A percentile compares a stretch with the other conserved stretches of the same genome.
Evolutionary conservation across 2,797 vertebrate genomes (phyloP).

Genomic region (Knipowitschia caucasica): DNA sequence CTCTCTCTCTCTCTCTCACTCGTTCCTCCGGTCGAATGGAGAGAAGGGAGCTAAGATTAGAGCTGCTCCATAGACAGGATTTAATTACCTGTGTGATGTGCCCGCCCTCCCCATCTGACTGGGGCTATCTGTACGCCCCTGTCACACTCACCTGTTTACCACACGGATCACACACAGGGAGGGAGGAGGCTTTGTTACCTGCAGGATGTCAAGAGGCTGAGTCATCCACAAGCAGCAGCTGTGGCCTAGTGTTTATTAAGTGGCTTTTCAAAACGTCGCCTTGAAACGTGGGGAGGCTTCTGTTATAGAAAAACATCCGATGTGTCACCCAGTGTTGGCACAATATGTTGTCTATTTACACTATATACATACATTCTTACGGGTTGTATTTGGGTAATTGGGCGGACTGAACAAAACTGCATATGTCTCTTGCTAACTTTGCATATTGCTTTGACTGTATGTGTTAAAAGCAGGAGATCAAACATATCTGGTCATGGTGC

Average conservation of each 20-base stretch:
- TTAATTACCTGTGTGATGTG: slow-evolving; percentile 65
- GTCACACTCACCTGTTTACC: slow-evolving; percentile 16
- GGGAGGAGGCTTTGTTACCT: slow-evolving; percentile 9
- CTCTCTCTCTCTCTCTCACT: neutral
- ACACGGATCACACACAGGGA: neutral
- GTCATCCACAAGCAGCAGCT: slow-evolving; percentile 40
- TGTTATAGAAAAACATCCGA: no score
- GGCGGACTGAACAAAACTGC: no score
- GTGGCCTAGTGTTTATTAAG: slow-evolving; percentile 16
- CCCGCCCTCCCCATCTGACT: neutral
- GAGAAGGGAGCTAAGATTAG: slow-evolving; percentile 52
- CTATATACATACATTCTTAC: no score
- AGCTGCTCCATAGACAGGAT: slow-evolving; percentile 30
- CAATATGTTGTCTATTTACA: no score
- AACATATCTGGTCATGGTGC: no score
- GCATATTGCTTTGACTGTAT: no score
- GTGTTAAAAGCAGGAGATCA: no score
- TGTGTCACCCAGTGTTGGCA: no score
- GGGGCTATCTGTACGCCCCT: slow-evolving; percentile 9
- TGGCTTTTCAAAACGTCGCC: neutral
- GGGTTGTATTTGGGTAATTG: no score
- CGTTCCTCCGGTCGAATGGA: slow-evolving; percentile 11
- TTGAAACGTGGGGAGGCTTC: neutral
- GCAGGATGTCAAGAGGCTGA: slow-evolving; percentile 38
- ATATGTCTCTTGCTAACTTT: no score